phyloP scores from a whole-genome alignment of 1,140 invertebrate genomes.

The Odontomachus brunneus region DNA sequence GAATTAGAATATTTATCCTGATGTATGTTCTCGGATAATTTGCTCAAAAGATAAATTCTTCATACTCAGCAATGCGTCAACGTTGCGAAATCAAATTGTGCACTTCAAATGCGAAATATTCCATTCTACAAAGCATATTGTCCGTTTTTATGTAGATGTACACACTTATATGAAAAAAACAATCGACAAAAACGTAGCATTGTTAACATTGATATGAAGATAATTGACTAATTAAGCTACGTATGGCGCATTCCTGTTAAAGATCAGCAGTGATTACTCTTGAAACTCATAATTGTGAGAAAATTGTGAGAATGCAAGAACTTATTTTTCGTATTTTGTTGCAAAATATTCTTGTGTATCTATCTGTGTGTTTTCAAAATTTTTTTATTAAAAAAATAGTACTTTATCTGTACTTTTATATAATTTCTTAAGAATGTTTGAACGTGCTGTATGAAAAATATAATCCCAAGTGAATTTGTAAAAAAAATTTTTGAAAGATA shows the following conservation, averaged over 20 bases:
- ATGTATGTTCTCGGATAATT: neutral
- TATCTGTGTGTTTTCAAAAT: too few species aligned
- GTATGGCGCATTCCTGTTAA: slow-evolving; percentile 1
- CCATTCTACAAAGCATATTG: neutral
- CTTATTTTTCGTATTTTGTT: neutral
- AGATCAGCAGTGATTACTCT: slow-evolving; percentile 13
- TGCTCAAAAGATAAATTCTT: neutral
- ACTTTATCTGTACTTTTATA: too few species aligned
- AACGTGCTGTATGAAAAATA: too few species aligned
- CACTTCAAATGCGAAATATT: neutral
- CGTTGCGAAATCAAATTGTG: neutral
- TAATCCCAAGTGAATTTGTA: too few species aligned
- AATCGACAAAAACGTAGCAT: neutral
- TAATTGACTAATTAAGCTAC: neutral
- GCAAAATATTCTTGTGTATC: too few species aligned
- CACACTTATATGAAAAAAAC: neutral
- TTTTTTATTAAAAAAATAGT: too few species aligned
- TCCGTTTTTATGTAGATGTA: neutral
- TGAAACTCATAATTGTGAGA: neutral
- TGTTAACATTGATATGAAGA: neutral
- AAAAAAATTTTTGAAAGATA: too few species aligned
- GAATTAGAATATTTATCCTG: neutral
- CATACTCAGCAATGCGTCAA: neutral
- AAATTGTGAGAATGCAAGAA: neutral
- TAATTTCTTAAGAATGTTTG: too few species aligned